Evolutionary conservation across 35 echinoderm and acorn worm species (phyloP).

Genomic region (Anneissia japonica): DNA sequence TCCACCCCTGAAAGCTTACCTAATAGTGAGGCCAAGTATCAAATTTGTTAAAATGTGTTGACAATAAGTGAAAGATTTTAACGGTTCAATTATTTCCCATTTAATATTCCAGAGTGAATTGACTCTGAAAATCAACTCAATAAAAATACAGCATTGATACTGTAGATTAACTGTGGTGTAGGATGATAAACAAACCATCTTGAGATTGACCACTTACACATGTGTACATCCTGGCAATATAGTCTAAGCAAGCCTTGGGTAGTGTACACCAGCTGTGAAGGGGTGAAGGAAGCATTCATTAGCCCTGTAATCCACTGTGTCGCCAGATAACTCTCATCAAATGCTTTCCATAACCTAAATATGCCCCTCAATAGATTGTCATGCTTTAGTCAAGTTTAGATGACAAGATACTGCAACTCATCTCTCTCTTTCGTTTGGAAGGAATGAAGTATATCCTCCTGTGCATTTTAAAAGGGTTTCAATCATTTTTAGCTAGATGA

Average conservation of each 20-base stretch:
- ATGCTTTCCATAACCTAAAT: not conserved
- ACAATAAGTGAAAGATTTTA: not conserved
- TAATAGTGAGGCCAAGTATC: no score
- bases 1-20: no score
- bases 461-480: no score
- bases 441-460: no score
- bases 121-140: not conserved
- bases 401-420: no score
- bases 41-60: not conserved
- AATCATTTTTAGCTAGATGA: no score
- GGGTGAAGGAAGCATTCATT: not conserved
- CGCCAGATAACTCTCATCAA: not conserved
- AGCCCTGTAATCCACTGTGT: not conserved
- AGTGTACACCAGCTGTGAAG: not conserved
- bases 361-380: no score
- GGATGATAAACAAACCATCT: not conserved
- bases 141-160: not conserved
- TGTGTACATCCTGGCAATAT: not conserved
- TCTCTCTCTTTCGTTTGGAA: no score
- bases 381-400: no score
- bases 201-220: not conserved
- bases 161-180: not conserved
- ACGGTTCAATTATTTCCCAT: not conserved
- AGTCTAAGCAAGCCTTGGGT: not conserved
- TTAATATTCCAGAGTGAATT: not conserved